Percentiles rank a stretch among this genome's conserved stretches.
phyloP scores from a whole-genome alignment of 2,113 vertebrate genomes.

The Mesembrinibis cayennensis region DNA sequence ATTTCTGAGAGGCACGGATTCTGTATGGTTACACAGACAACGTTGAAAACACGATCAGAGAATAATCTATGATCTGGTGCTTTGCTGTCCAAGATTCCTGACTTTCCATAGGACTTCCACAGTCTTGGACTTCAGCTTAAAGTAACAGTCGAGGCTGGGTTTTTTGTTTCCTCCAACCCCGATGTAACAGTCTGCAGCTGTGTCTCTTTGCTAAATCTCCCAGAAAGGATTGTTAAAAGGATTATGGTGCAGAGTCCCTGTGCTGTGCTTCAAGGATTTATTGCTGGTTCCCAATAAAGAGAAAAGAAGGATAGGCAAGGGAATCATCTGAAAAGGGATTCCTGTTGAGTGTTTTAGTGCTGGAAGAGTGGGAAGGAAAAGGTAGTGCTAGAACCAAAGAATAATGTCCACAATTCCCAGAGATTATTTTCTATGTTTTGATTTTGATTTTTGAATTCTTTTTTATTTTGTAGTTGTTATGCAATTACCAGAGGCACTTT shows the following conservation, averaged over 20 bases:
- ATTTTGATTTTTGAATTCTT: background rate
- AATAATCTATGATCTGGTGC: background rate
- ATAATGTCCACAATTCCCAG: background rate
- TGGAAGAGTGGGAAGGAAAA: background rate
- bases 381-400: background rate
- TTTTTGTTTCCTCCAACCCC: background rate
- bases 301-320: background rate
- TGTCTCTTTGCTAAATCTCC: background rate
- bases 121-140: background rate
- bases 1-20: background rate
- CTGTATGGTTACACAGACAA: background rate
- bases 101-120: background rate
- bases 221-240: background rate
- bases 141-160: background rate
- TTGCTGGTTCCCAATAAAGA: background rate
- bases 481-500: background rate
- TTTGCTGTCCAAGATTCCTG: background rate
- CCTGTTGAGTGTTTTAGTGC: background rate
- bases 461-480: background rate
- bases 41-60: accelerated
- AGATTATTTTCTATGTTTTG: background rate
- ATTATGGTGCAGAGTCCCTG: background rate
- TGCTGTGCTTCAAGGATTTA: background rate
- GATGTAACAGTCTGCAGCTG: background rate
- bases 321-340: background rate